These are phyloP conservation scores for Tapirus terrestris DNA, from an alignment of 2,113 vertebrate genomes.

Conservation along the genomic window DNA sequence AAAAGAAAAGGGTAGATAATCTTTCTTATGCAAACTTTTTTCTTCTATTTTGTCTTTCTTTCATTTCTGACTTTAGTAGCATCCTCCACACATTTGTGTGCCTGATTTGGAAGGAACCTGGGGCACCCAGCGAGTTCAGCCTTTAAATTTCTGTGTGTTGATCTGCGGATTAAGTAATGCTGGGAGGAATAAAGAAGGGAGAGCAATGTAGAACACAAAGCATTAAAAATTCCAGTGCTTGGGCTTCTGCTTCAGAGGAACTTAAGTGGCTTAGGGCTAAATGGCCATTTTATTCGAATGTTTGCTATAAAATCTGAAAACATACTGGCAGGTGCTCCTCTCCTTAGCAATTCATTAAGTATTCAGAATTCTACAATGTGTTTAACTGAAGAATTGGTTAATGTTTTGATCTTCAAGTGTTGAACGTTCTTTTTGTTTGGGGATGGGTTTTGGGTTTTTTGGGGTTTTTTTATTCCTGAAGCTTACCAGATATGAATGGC, in stretches of 20 bases:
- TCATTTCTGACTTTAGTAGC: slow-evolving; percentile 75
- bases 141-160: slow-evolving; percentile 80
- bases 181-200: slow-evolving; percentile 70
- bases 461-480: slow-evolving; percentile 82
- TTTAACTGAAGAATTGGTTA: slow-evolving; percentile 78
- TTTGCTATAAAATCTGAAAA: slow-evolving; percentile 78
- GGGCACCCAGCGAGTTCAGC: slow-evolving; percentile 73
- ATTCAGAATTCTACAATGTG: slow-evolving; percentile 79
- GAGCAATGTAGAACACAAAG: slow-evolving; percentile 71
- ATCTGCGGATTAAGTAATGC: slow-evolving; percentile 78
- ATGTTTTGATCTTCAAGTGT: slow-evolving; percentile 73
- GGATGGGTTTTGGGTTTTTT: slow-evolving; percentile 51
- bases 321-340: slow-evolving; percentile 81
- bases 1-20: slow-evolving; percentile 84
- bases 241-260: slow-evolving; percentile 74
- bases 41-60: slow-evolving; percentile 79
- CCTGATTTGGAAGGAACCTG: slow-evolving; percentile 79
- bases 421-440: slow-evolving; percentile 67
- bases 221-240: slow-evolving; percentile 76
- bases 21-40: slow-evolving; percentile 89
- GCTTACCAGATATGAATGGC: slow-evolving; percentile 86
- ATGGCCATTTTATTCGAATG: slow-evolving; percentile 74
- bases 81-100: slow-evolving; percentile 80
- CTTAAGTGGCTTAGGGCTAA: slow-evolving; percentile 74
- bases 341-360: slow-evolving; percentile 78